phyloP scores from a whole-genome alignment of 2,797 vertebrate species.

The Galago senegalensis region DNA sequence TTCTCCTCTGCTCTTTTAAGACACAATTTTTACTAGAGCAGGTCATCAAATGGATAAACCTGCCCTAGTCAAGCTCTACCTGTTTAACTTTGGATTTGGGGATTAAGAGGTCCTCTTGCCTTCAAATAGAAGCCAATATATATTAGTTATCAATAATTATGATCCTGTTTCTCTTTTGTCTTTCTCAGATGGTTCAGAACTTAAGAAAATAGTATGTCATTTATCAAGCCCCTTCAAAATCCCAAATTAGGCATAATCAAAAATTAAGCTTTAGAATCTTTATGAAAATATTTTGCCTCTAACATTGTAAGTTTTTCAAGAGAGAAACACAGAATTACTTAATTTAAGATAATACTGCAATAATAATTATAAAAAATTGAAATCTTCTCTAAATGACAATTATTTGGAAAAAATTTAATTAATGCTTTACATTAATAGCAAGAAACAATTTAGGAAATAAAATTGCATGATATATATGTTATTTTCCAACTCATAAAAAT shows the following conservation, averaged over 20 bases:
- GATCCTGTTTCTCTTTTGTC: constrained; percentile 22
- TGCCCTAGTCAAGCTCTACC: not conserved
- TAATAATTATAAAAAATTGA: not conserved
- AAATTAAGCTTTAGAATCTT: constrained; percentile 41
- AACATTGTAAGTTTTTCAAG: constrained; percentile 17
- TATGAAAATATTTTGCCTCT: constrained; percentile 45
- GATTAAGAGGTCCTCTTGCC: constrained; percentile 33
- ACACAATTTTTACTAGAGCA: not conserved
- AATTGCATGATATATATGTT: constrained; percentile 49
- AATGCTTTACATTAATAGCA: constrained; percentile 53
- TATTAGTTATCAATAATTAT: constrained; percentile 56
- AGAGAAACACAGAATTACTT: not conserved
- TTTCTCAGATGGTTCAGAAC: constrained; percentile 49
- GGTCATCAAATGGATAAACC: not conserved
- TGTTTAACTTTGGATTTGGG: constrained; percentile 16
- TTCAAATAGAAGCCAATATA: constrained; percentile 54
- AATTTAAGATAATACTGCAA: constrained; percentile 19
- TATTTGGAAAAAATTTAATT: constrained; percentile 49
- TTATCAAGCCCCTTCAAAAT: constrained; percentile 37
- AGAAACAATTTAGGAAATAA: constrained; percentile 62
- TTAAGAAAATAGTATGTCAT: constrained; percentile 13
- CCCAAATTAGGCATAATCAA: constrained; percentile 57
- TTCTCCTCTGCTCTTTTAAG: constrained; percentile 1
- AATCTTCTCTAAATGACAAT: constrained; percentile 58
- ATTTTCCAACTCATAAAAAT: constrained; percentile 40